Evolutionary conservation across 2,888 invertebrate genomes (phyloP).

Genomic region (Sicus ferrugineus): DNA sequence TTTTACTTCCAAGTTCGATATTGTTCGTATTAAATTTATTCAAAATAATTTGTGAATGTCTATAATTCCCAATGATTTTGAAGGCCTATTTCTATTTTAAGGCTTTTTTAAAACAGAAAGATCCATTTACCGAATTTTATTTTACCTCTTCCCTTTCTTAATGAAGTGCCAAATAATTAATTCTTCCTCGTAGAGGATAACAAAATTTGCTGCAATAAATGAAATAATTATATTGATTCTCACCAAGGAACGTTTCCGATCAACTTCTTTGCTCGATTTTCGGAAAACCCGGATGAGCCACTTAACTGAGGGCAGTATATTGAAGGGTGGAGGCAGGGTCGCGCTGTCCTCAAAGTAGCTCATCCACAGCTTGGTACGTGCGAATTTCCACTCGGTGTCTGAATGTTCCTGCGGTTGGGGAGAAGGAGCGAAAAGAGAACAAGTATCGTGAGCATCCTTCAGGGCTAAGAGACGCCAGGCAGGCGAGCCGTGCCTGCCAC

Average conservation of each 20-base stretch:
- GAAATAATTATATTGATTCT: constrained; percentile 20
- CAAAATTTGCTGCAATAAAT: not conserved
- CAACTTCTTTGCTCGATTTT: constrained; percentile 65
- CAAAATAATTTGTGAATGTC: too few species aligned
- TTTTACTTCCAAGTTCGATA: too few species aligned
- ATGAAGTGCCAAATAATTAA: too few species aligned
- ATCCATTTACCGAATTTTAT: too few species aligned
- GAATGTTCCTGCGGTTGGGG: constrained; percentile 81
- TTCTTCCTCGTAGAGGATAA: too few species aligned
- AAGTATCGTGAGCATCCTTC: not conserved
- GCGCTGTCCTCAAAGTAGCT: constrained; percentile 93
- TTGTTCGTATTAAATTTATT: too few species aligned
- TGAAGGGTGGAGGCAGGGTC: constrained; percentile 93
- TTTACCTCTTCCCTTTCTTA: too few species aligned
- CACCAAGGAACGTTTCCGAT: constrained; percentile 61
- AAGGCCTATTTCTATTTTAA: too few species aligned
- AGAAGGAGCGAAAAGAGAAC: not conserved
- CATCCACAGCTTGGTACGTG: constrained; percentile 93
- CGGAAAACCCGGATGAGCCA: constrained; percentile 74
- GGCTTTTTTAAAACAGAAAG: too few species aligned
- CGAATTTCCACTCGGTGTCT: constrained; percentile 97
- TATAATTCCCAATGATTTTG: too few species aligned
- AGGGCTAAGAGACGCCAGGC: not conserved
- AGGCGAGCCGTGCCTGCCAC: constrained; percentile 32
- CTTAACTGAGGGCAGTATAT: constrained; percentile 90